Evolutionary conservation across 2,888 invertebrate species (phyloP).

Genomic region (Hydrotaea diabolus): DNA sequence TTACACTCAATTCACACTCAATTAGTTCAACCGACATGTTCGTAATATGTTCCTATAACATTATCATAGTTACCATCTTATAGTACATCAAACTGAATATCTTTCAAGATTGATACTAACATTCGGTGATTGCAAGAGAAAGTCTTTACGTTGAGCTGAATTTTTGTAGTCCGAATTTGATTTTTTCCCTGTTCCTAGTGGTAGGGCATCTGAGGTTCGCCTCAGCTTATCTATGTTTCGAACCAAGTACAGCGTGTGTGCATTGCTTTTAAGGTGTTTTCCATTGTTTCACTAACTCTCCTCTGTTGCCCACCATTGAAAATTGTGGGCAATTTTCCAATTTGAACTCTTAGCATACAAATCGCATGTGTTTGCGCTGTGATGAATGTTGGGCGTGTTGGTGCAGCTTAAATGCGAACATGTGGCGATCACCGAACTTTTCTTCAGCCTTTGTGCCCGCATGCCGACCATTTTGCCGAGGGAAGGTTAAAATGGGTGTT

Average conservation of each 20-base stretch:
- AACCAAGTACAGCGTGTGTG: neutral
- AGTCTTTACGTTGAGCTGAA: too few relatives aligned
- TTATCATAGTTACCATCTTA: too few relatives aligned
- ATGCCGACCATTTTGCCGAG: constrained; percentile 22
- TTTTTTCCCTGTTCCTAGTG: neutral
- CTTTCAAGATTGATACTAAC: too few relatives aligned
- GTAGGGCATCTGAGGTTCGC: neutral
- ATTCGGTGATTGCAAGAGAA: too few relatives aligned
- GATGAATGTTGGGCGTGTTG: constrained; percentile 53
- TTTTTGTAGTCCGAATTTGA: too few relatives aligned
- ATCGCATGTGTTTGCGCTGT: constrained; percentile 28
- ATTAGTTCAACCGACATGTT: too few relatives aligned
- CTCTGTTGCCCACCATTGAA: constrained; percentile 64
- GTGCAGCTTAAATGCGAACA: constrained; percentile 19
- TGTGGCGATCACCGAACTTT: constrained; percentile 2
- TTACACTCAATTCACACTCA: too few relatives aligned
- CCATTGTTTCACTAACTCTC: constrained; percentile 33
- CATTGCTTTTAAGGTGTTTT: neutral
- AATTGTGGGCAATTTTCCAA: constrained; percentile 71
- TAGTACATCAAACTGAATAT: too few relatives aligned
- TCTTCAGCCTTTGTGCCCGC: neutral
- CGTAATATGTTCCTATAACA: too few relatives aligned
- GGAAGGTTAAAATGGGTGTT: constrained; percentile 37
- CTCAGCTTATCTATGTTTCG: neutral
- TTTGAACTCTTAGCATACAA: constrained; percentile 62